Evolutionary conservation across 2,888 invertebrate species (phyloP).

Genomic region (Chrysotoxum bicinctum): DNA sequence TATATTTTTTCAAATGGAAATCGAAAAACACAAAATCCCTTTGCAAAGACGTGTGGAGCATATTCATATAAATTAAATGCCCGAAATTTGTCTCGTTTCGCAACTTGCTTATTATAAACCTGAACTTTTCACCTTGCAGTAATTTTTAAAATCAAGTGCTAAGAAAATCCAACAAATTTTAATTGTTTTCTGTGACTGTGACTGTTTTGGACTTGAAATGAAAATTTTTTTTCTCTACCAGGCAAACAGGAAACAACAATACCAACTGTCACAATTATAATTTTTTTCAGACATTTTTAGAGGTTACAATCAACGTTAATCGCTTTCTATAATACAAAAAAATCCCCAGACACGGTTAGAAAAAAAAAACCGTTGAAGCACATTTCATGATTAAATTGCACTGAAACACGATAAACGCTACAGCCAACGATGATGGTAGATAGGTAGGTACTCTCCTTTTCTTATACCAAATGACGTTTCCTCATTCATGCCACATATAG

Average conservation of each 20-base stretch:
- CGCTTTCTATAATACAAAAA: neutral
- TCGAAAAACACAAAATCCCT: too few relatives aligned
- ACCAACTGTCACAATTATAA: constrained; percentile 7
- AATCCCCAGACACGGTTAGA: constrained; percentile 4
- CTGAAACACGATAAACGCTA: neutral
- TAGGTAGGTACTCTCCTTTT: neutral
- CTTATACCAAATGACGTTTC: constrained; percentile 50
- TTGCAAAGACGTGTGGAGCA: too few relatives aligned
- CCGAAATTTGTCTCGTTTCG: too few relatives aligned
- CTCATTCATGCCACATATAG: constrained; percentile 44
- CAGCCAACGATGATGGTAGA: neutral
- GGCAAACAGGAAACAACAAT: constrained; percentile 18
- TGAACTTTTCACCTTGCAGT: too few relatives aligned
- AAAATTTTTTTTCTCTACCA: neutral
- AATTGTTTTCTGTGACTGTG: too few relatives aligned
- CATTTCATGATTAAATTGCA: constrained; percentile 11
- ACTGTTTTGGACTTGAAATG: neutral
- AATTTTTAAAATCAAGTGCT: too few relatives aligned
- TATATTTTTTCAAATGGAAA: too few relatives aligned
- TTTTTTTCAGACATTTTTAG: neutral
- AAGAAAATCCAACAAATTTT: too few relatives aligned
- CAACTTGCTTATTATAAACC: too few relatives aligned
- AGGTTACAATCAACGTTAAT: neutral
- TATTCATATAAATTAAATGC: too few relatives aligned
- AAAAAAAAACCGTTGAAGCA: neutral